Base-by-base conservation (phyloP, 1,140 invertebrate species). In the Parasteatoda tepidariorum region DNA sequence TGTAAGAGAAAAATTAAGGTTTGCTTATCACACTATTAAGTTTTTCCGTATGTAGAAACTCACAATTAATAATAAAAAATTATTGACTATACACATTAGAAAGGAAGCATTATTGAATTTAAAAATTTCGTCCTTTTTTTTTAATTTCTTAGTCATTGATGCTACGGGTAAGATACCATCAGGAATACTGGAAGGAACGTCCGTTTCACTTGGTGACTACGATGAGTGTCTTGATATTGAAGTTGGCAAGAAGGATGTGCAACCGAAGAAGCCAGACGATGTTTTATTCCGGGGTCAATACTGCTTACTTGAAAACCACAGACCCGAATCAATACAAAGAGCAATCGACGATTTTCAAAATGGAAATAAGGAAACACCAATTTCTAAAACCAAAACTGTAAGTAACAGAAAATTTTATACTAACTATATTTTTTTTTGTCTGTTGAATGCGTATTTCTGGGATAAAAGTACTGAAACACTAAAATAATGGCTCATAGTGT, bases 61-160 rank as follows among this genome's bases (percentile, higher is more conserved):
- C n/a, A n/a, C n/a, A n/a, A n/a, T n/a, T n/a, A n/a, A n/a, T n/a
- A n/a, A n/a, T n/a, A n/a, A n/a, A n/a, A n/a, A n/a, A n/a, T n/a
- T n/a, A n/a, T n/a, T n/a, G n/a, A n/a, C n/a, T n/a, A n/a, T n/a
- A n/a, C n/a, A n/a, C n/a, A n/a, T n/a, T n/a, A n/a, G n/a, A n/a
- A n/a, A n/a, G n/a, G n/a, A n/a, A n/a, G n/a, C n/a, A n/a, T n/a
- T n/a, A n/a, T n/a, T n/a, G n/a, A n/a, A n/a, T n/a, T n/a, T n/a
- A n/a, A n/a, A n/a, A n/a, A n/a, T n/a, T n/a, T n/a, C n/a, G n/a
- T n/a, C n/a, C n/a, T n/a, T n/a, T n/a, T n/a, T n/a, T n/a, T n/a
- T n/a, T n/a, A n/a, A n/a, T n/a, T n/a, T n/a, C n/a, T n/a, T n/a
- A 85, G 85, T 85, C 55, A 38, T 85, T 7, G 85, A 85, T 54